Evolutionary conservation across 2,888 invertebrate genomes (phyloP).

Genomic region (Melinaea marsaeus): DNA sequence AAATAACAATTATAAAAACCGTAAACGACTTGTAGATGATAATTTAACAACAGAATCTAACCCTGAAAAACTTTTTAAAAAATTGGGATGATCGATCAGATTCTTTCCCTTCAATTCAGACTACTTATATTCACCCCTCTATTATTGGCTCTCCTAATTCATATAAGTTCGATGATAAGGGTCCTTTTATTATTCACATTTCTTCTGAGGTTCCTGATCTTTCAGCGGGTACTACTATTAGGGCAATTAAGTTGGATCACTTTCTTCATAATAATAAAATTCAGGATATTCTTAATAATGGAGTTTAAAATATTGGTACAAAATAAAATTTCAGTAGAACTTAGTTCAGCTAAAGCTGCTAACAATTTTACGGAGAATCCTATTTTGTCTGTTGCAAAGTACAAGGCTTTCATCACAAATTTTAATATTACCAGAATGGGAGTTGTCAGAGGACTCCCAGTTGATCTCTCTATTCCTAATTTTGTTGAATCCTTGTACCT

Average conservation of each 20-base stretch:
- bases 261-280: slow-evolving; percentile 18
- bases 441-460: slow-evolving; percentile 6
- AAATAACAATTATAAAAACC: too few relatives aligned
- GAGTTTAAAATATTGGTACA: slow-evolving; percentile 21
- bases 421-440: slow-evolving; percentile 8
- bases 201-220: slow-evolving; percentile 12
- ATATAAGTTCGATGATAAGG: slow-evolving; percentile 9
- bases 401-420: neutral
- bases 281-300: slow-evolving; percentile 14
- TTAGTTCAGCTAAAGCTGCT: slow-evolving; percentile 14
- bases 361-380: slow-evolving; percentile 18
- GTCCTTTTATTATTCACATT: slow-evolving; percentile 18
- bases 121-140: neutral
- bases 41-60: too few relatives aligned
- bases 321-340: slow-evolving; percentile 21
- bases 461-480: slow-evolving; percentile 11
- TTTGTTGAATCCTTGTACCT: slow-evolving; percentile 11
- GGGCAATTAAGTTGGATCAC: slow-evolving; percentile 19
- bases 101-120: neutral
- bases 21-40: too few relatives aligned
- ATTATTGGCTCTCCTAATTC: neutral
- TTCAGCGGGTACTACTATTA: slow-evolving; percentile 10
- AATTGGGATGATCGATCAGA: too few relatives aligned
- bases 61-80: too few relatives aligned
- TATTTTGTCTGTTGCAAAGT: slow-evolving; percentile 8